Conservation (phyloP, 2,888 invertebrate species). For the Argyra leucocephala region DNA sequence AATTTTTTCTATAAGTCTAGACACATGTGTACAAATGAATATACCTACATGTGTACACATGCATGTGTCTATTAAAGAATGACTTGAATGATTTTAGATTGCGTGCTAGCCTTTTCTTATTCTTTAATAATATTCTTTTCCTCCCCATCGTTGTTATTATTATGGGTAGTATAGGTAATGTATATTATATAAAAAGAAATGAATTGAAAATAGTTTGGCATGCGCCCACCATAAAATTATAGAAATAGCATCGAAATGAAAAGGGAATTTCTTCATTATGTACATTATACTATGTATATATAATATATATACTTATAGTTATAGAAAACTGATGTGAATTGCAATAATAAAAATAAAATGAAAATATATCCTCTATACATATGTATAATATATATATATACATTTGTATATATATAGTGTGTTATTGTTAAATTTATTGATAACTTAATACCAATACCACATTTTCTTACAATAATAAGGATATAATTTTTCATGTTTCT, state of each 20-base stretch:
- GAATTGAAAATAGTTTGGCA: conserved; percentile 3
- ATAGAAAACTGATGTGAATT: no score
- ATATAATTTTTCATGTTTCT: not conserved
- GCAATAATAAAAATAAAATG: no score
- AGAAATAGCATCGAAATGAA: not conserved
- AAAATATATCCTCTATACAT: no score
- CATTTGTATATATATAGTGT: not conserved
- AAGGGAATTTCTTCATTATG: no score
- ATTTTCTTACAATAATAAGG: not conserved
- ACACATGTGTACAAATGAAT: not conserved
- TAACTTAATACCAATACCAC: not conserved
- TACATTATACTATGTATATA: not conserved
- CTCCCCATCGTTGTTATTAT: no score
- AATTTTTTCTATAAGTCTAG: not conserved
- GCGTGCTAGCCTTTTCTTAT: not conserved
- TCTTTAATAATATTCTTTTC: not conserved
- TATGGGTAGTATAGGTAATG: no score
- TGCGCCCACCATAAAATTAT: not conserved
- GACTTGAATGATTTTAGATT: conserved; percentile 3
- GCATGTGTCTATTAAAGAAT: not conserved
- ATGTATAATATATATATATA: no score
- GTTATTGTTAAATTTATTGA: not conserved
- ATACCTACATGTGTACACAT: not conserved
- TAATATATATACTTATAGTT: no score
- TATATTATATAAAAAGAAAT: no score